Base-by-base conservation (phyloP, 2,113 vertebrate species). In the Rhinopomastus cyanomelas region DNA sequence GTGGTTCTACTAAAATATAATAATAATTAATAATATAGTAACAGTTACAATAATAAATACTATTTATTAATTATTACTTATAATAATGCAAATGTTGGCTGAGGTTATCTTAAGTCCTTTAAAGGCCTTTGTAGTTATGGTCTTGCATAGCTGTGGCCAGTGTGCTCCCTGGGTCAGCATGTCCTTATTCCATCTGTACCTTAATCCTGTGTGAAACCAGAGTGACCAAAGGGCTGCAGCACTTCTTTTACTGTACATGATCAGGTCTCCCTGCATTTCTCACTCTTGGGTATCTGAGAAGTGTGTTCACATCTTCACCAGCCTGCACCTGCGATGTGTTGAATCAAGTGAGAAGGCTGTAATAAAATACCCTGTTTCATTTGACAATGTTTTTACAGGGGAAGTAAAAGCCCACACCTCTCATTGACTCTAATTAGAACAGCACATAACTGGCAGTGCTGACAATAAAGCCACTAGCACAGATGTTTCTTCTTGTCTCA, bases 361-460 rank as follows among this genome's bases (percentile, higher is more conserved):
- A 74, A 91, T 60, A 57, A 92, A 93, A 83, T 2, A 1, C 27
- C 49, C 56, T 65, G 42, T 56, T 93, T 90, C 39, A 79, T 64
- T 76, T 76, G 55, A 59, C 42, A 46, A 69, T 66, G 32, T 66
- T 89, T 89, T 91, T 84, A 42, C 20, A 72, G 9, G 42, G 39
- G 51, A 75, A 88, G 59, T 59, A 81, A 83, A 81, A 85, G 61
- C 80, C 76, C 65, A 72, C 76, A 88, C 53, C 60, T 93, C 67
- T 77, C 81, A 34, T 87, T 89, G 81, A 79, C 62, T 91, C 72
- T 89, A 93, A 91, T 92, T 85, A 85, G 68, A 89, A 16, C 44
- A 60, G 44, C 75, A 49, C 5, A 0, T 88, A 92, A 88, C 65
- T 92, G 76, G 59, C 36, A 72, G 65, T 17, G 30, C 61, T 91